phyloP scores from a whole-genome alignment of 2,888 invertebrate genomes.

The Neelides folsomi region DNA sequence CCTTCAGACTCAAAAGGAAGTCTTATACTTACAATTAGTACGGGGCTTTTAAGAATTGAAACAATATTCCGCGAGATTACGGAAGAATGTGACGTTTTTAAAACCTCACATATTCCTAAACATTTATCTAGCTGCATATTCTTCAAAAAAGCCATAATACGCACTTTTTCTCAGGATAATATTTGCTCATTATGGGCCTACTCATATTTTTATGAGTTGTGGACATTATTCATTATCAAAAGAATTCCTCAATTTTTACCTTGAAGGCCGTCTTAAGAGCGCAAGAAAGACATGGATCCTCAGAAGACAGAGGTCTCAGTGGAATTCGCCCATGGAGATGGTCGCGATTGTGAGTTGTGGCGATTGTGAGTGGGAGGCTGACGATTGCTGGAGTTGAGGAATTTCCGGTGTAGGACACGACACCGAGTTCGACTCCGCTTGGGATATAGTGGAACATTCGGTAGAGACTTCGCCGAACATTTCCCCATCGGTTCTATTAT shows the following conservation, averaged over 20 bases:
- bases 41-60: no score
- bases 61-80: no score
- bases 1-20: no score
- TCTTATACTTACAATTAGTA: no score
- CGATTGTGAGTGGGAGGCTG: conserved; percentile 32
- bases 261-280: conserved; percentile 30
- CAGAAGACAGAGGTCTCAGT: conserved; percentile 27
- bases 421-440: conserved; percentile 32
- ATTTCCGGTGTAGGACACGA: conserved; percentile 32
- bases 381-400: conserved; percentile 15
- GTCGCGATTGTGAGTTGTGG: conserved; percentile 33
- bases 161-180: no score
- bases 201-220: no score
- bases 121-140: no score
- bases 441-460: conserved; percentile 33
- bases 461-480: conserved; percentile 31
- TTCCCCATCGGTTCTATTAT: conserved; percentile 33
- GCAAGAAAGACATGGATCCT: conserved; percentile 28
- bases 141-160: no score
- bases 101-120: no score
- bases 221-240: no score
- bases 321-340: conserved; percentile 34
- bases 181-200: no score
- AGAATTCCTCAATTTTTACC: conserved; percentile 11
- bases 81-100: no score